These are phyloP conservation scores for Tetramorium bicarinatum DNA, from an alignment of 2,888 invertebrate genomes.

Conservation along the genomic window DNA sequence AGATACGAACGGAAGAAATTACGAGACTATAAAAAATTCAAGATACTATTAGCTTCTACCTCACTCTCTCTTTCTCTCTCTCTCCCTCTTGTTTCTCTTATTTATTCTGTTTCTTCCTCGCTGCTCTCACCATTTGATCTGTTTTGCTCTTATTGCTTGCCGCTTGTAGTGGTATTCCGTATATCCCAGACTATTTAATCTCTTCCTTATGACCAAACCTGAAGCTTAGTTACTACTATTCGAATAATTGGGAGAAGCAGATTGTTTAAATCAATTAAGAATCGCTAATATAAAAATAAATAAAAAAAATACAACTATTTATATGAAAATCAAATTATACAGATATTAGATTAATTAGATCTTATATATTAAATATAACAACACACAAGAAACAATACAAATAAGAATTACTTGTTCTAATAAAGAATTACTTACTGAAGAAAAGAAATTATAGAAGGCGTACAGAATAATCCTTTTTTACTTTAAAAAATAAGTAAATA, in stretches of 20 bases:
- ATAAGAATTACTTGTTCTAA: too few species aligned
- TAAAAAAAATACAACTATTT: background rate
- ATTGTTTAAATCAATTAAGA: background rate
- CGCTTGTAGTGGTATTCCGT: slow-evolving; percentile 48
- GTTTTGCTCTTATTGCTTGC: slow-evolving; percentile 56
- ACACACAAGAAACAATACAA: too few species aligned
- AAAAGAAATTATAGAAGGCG: too few species aligned
- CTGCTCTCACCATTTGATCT: slow-evolving; percentile 55
- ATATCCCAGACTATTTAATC: slow-evolving; percentile 24
- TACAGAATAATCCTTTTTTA: too few species aligned
- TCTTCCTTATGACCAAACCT: slow-evolving; percentile 15
- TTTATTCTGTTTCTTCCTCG: slow-evolving; percentile 46
- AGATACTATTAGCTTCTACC: slow-evolving; percentile 54
- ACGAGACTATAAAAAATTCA: slow-evolving; percentile 49
- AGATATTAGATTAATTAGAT: too few species aligned
- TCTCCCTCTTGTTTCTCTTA: slow-evolving; percentile 44
- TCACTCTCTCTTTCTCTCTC: slow-evolving; percentile 20
- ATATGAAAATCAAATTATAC: too few species aligned
- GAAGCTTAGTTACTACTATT: background rate
- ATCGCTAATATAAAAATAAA: background rate
- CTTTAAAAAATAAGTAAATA: too few species aligned
- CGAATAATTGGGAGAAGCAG: background rate
- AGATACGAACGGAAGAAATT: background rate
- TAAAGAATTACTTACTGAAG: too few species aligned
- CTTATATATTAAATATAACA: too few species aligned